phyloP scores from a whole-genome alignment of 1,140 invertebrate genomes.

The Drosophila neocordata region DNA sequence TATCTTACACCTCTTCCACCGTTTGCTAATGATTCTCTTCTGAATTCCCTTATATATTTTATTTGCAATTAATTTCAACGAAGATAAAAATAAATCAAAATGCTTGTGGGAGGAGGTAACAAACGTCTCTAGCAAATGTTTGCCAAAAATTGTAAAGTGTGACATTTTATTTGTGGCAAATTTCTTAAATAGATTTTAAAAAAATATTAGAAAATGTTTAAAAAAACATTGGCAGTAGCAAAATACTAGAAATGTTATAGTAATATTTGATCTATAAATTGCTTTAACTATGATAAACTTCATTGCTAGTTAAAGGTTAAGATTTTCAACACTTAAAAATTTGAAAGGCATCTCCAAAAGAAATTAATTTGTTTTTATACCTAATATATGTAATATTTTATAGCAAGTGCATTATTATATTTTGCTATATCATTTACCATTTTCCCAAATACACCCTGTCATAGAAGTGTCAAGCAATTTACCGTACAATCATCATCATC shows the following conservation, averaged over 20 bases:
- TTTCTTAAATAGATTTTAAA: not conserved
- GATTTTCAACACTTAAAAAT: no score
- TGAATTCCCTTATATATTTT: not conserved
- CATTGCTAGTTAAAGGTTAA: no score
- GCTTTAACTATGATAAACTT: no score
- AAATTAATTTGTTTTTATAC: no score
- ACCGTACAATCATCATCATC: not conserved
- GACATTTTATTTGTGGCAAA: not conserved
- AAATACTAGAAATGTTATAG: no score
- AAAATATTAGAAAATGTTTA: not conserved
- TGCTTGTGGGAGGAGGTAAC: not conserved
- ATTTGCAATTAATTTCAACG: not conserved
- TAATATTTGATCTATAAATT: no score
- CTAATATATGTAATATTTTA: no score
- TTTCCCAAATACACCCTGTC: not conserved
- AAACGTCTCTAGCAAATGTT: not conserved
- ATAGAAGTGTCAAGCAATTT: not conserved
- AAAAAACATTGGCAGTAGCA: no score
- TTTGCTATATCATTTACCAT: not conserved
- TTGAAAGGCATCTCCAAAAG: no score
- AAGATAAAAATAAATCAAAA: not conserved
- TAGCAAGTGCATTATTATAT: not conserved
- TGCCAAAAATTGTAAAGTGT: conserved; percentile 1
- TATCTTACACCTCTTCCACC: not conserved
- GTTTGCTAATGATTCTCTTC: not conserved